Conservation (phyloP, 2,888 invertebrate genomes). For the Tipula lateralis region DNA sequence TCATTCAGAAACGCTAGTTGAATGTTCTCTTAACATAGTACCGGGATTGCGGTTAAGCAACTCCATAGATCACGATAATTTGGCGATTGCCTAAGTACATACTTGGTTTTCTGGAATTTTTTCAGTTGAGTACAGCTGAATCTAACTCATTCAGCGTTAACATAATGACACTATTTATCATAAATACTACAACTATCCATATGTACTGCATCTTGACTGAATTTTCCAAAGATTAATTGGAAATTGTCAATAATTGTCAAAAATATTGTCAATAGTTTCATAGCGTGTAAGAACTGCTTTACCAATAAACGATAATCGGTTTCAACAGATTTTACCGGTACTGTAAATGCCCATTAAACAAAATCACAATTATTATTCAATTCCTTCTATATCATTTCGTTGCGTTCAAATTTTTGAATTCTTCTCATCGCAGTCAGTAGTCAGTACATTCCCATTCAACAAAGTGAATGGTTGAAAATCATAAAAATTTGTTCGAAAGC, state of each 20-base stretch:
- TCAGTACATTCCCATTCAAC: constrained; percentile 19
- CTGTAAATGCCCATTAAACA: not conserved
- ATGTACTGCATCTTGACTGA: no score
- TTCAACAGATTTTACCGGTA: not conserved
- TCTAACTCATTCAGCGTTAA: no score
- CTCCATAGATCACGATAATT: no score
- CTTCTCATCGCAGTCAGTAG: not conserved
- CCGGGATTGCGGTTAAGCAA: no score
- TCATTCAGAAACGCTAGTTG: no score
- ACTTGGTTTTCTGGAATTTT: no score
- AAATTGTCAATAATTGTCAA: not conserved
- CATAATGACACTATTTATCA: no score
- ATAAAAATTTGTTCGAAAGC: not conserved
- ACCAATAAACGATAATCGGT: not conserved
- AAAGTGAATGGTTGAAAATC: not conserved
- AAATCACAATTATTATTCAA: not conserved
- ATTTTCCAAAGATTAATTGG: no score
- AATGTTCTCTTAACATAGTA: no score
- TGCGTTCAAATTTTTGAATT: not conserved
- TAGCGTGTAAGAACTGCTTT: not conserved
- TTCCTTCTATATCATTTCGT: not conserved
- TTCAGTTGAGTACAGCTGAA: no score
- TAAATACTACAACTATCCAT: no score
- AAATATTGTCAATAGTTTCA: not conserved
- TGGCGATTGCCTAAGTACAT: no score